Evolutionary conservation across 2,113 vertebrate genomes (phyloP), one percentile per base, ranked within the genome.

Genomic region (Seriola dumerili): DNA sequence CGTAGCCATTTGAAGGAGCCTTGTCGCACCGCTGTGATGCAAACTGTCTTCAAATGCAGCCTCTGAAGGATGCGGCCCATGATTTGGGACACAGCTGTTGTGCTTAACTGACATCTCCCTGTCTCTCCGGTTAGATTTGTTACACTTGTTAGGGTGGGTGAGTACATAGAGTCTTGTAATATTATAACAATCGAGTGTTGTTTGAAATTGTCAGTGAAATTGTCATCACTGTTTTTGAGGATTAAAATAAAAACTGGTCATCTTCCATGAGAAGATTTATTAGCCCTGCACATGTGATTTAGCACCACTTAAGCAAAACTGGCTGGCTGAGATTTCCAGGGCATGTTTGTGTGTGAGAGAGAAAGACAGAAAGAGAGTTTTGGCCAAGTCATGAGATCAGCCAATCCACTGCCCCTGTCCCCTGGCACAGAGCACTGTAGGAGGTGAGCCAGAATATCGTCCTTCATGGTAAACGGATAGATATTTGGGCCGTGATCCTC

Each of bases 281-380:
- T 55, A 46, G 29, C n/a, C 25, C 7, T 48, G 65, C 66, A 61
- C 46, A 29, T 76, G 68, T 84, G 77, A 86, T 85, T 86, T 80
- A 84, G 57, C 66, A 50, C 69, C 63, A 67, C 68, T 73, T 65
- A 13, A 52, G 71, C n/a, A 13, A 25, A 42, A 8, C 40, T 46
- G 63, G 63, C 46, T n/a, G 42, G 14, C 34, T 65, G 34, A 4
- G 25, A 64, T 44, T 66, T 19, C 29, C 16, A 21, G 57, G 29
- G 19, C 61, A 72, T 57, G 55, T 66, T n/a, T 64, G 52, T 70
- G 54, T 54, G 59, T 59, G 44, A 40, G 64, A 25, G 38, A 44
- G 44, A n/a, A 17, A 44, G 17, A 44, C 1, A 66, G 9, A 71
- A 13, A 76, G n/a, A 23, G 12, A 44, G 21, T 57, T 29, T 63